Base-by-base conservation (phyloP, 2,113 vertebrate species). In the Cervus canadensis region DNA sequence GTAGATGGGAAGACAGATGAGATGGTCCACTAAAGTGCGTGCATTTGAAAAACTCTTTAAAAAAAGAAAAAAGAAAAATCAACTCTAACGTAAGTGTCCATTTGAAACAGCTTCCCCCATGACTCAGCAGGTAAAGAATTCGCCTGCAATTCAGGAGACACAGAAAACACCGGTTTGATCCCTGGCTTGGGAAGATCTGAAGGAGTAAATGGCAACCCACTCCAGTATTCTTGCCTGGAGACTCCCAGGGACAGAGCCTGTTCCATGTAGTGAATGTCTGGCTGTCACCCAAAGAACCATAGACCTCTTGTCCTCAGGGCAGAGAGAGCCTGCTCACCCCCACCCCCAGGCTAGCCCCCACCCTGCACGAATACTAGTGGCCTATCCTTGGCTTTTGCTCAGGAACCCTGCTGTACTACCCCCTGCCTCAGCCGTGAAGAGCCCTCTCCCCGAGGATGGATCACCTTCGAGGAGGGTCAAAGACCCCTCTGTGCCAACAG, bases 21-120 rank as follows among this genome's bases (percentile, higher is more conserved):
- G 50, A 2, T 12, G 2, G 50, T 43, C 33, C 52, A 30, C n/a
- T 36, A 12, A 28, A 11, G 21, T 16, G 12, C 6, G 0, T 21
- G 12, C 33, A 15, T 26, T 26, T 67, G 79, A 56, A 67, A 57
- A 92, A 9, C 64, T 79, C 85, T 59, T 45, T 4, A 43, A 43
- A 76, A 30, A 52, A 21, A 36, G 10, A 57, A 54, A 23, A 60
- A 12, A 67, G 48, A 25, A 36, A 7, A 4, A 7, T 30, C 45
- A 33, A 15, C n/a, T 67, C 43, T 23, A 10, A 43, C 1, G 2
- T 16, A 48, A 78, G 54, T 1, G 33, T 43, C 25, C 4, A 3
- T 71, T 8, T 30, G 87, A 62, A 74, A 59, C 17, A 43, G 11
- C 36, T 7, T 26, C 36, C n/a, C 64, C n/a, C 67, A 71, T 40